Evolutionary conservation across 2,888 invertebrate species (phyloP).

Genomic region (Drosophila barbarae): DNA sequence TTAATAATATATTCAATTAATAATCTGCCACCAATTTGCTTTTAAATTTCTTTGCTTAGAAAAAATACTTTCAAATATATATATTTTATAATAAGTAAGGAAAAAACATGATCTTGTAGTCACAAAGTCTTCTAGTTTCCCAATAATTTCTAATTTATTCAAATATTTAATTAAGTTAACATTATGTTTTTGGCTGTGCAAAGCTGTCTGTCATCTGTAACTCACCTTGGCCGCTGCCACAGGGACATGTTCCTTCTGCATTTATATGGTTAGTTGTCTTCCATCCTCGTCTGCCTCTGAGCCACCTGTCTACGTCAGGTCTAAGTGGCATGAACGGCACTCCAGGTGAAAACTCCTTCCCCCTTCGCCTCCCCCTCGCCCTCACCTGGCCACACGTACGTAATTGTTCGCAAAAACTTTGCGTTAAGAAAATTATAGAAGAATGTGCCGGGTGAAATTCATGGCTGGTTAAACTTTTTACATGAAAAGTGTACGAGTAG

Average conservation of each 20-base stretch:
- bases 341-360: neutral
- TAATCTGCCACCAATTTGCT: no score
- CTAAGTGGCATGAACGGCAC: slow-evolving; percentile 52
- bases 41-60: no score
- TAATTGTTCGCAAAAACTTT: slow-evolving; percentile 71
- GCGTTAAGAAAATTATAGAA: slow-evolving; percentile 65
- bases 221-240: slow-evolving; percentile 60
- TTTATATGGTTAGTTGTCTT: slow-evolving; percentile 62
- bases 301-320: slow-evolving; percentile 19
- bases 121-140: neutral
- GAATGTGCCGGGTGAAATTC: slow-evolving; percentile 58
- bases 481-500: slow-evolving; percentile 25
- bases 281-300: neutral
- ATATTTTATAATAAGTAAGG: no score
- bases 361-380: neutral
- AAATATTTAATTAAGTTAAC: neutral
- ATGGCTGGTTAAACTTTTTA: slow-evolving; percentile 52
- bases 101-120: no score
- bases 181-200: no score
- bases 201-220: slow-evolving; percentile 61
- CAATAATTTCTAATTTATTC: neutral
- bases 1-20: no score
- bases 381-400: slow-evolving; percentile 58
- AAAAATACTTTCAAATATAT: no score
- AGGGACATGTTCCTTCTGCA: slow-evolving; percentile 63